Evolutionary conservation across 1,140 invertebrate genomes (phyloP).

Genomic region (Zaprionus nigranus): DNA sequence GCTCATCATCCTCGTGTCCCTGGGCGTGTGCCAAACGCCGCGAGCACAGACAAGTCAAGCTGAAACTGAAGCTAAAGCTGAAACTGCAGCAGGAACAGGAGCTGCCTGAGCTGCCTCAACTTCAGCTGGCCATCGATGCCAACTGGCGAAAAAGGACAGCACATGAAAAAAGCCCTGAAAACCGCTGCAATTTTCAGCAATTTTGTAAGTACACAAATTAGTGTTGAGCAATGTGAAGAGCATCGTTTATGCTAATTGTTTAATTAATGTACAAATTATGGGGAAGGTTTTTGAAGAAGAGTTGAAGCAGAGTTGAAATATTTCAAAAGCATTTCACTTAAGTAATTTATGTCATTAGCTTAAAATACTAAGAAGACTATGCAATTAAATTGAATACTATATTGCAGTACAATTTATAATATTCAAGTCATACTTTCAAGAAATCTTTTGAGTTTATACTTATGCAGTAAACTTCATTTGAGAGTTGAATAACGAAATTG

Average conservation of each 20-base stretch:
- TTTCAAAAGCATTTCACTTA: too few relatives aligned
- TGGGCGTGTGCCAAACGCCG: conserved; percentile 43
- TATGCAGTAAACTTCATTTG: too few relatives aligned
- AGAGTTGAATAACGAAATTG: too few relatives aligned
- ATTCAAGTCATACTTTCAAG: too few relatives aligned
- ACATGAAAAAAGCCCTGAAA: not conserved
- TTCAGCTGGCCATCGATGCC: conserved; percentile 23
- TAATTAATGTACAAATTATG: not conserved
- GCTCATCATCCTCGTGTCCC: conserved; percentile 16
- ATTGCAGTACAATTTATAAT: too few relatives aligned
- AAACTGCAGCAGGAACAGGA: not conserved
- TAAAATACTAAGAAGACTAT: too few relatives aligned
- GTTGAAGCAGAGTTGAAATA: not conserved
- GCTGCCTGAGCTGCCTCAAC: conserved; percentile 6
- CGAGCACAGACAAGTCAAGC: not conserved
- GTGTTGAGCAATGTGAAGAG: conserved; percentile 16
- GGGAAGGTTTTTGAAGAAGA: not conserved
- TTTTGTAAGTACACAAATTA: conserved; percentile 32
- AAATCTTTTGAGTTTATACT: too few relatives aligned
- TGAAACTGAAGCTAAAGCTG: not conserved
- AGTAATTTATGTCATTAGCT: too few relatives aligned
- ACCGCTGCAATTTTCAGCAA: conserved; percentile 13
- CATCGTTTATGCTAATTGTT: conserved; percentile 8
- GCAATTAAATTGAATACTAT: too few relatives aligned
- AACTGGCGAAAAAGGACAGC: conserved; percentile 4